phyloP scores from a whole-genome alignment of 37 sponge, comb jelly and placozoan genomes.

The Oopsacas minuta region DNA sequence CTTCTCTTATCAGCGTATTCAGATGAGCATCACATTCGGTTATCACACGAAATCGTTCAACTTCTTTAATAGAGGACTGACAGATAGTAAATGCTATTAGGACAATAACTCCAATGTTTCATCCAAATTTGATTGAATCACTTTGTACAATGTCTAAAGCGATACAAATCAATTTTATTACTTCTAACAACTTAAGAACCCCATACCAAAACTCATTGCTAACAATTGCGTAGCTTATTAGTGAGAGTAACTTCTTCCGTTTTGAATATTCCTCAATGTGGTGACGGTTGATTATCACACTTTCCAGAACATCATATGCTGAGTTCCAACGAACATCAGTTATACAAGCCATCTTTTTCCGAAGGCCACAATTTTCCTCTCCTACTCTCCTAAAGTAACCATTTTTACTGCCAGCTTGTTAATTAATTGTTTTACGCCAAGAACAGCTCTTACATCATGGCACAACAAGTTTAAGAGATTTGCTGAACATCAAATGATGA shows the following conservation, averaged over 20 bases:
- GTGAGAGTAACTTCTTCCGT: background rate
- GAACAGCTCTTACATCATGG: conserved; percentile 10
- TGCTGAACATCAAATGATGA: conserved; percentile 9
- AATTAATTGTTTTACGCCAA: background rate
- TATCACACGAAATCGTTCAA: conserved; percentile 5
- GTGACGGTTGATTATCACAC: background rate
- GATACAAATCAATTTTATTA: background rate
- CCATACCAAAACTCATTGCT: background rate
- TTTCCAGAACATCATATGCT: background rate
- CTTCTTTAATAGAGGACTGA: conserved; percentile 8
- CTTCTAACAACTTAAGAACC: conserved; percentile 5
- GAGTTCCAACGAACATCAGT: background rate
- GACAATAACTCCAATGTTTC: background rate
- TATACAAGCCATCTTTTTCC: background rate
- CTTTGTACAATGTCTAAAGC: conserved; percentile 13
- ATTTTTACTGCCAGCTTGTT: background rate
- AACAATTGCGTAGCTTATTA: background rate
- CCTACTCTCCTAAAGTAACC: conserved; percentile 14
- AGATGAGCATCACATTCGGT: background rate
- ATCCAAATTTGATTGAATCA: conserved; percentile 13
- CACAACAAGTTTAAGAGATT: conserved; percentile 6
- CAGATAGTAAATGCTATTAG: background rate
- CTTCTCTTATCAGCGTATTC: background rate
- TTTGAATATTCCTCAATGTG: background rate
- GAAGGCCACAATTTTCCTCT: conserved; percentile 3